Evolutionary conservation across 2,113 vertebrate genomes (phyloP).

Genomic region (Notothenia coriiceps): DNA sequence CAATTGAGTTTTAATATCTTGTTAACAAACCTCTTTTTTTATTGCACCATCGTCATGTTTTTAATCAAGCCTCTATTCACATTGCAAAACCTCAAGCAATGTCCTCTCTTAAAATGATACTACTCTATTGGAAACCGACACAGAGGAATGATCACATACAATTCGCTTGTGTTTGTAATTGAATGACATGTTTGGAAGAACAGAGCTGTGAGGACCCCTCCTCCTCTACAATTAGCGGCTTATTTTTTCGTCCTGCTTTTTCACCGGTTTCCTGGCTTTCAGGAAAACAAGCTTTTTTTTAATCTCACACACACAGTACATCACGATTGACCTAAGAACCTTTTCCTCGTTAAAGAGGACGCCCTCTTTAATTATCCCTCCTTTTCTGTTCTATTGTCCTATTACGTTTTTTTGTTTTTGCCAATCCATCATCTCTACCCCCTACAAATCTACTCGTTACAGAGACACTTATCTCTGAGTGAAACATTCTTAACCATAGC

Average conservation of each 20-base stretch:
- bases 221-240: slow-evolving; percentile 41
- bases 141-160: not conserved
- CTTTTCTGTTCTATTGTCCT: not conserved
- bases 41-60: not conserved
- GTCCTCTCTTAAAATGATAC: not conserved
- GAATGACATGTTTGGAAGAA: not conserved
- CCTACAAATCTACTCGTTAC: not conserved
- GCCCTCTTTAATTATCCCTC: not conserved
- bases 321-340: slow-evolving; percentile 32
- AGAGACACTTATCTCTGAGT: slow-evolving; percentile 31
- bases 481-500: slow-evolving; percentile 6
- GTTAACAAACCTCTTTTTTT: slow-evolving; percentile 16
- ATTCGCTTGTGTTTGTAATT: not conserved
- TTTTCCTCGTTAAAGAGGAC: slow-evolving; percentile 4
- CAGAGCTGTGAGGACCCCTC: not conserved
- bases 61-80: slow-evolving; percentile 14
- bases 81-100: not conserved
- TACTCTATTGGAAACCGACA: not conserved
- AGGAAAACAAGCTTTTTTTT: no score
- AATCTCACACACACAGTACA: not conserved
- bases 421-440: not conserved
- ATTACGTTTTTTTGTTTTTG: not conserved
- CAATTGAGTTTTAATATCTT: not conserved
- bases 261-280: not conserved
- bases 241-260: slow-evolving; percentile 27